phyloP scores from a whole-genome alignment of 2,888 invertebrate species.

The Parnassius smintheus region DNA sequence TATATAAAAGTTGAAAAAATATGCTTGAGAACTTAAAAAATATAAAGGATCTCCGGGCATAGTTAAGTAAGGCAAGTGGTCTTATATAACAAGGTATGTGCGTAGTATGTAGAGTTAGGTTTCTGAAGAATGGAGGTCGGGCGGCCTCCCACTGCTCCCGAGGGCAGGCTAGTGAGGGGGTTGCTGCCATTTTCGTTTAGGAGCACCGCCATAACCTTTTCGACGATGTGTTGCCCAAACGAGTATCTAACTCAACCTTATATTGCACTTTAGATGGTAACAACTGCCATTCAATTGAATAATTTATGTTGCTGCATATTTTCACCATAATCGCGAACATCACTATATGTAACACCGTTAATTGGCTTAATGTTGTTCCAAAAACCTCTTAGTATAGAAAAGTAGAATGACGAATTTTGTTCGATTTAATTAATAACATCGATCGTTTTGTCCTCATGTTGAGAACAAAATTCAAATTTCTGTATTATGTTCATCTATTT shows the following conservation, averaged over 20 bases:
- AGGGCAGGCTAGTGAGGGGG: conserved; percentile 53
- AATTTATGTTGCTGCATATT: conserved; percentile 25
- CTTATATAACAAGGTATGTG: conserved; percentile 28
- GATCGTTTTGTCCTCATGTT: no score
- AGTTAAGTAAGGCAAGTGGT: conserved; percentile 26
- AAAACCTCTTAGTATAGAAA: no score
- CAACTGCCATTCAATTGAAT: conserved; percentile 29
- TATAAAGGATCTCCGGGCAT: not conserved
- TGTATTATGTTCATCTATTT: no score
- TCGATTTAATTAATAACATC: no score
- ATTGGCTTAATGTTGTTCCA: conserved; percentile 13
- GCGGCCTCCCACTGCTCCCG: conserved; percentile 59
- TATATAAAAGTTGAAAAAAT: no score
- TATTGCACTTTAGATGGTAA: conserved; percentile 13
- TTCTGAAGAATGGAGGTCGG: conserved; percentile 46
- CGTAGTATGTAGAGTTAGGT: conserved; percentile 30
- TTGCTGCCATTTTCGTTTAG: conserved; percentile 34
- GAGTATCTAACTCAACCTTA: conserved; percentile 11
- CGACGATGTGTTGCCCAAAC: conserved; percentile 23
- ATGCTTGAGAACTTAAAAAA: not conserved
- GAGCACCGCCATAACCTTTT: conserved; percentile 28
- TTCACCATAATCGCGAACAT: not conserved
- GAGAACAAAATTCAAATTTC: no score
- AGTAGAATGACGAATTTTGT: no score
- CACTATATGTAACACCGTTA: conserved; percentile 7